These are phyloP conservation scores for Hartigia nigra DNA, from an alignment of 2,888 invertebrate species.

Conservation along the genomic window DNA sequence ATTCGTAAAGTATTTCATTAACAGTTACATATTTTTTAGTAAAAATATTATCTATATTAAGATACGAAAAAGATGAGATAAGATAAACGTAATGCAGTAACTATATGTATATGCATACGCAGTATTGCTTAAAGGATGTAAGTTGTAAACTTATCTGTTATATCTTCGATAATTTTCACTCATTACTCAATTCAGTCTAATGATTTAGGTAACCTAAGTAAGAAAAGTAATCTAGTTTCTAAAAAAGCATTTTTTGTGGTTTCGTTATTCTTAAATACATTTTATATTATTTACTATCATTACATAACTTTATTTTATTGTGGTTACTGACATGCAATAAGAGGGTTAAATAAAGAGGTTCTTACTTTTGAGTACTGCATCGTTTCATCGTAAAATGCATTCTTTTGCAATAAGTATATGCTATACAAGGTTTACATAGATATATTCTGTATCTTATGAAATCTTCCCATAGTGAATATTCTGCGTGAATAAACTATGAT, in stretches of 20 bases:
- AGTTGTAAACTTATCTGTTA: neutral
- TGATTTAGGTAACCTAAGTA: neutral
- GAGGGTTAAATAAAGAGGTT: neutral
- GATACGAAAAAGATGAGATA: neutral
- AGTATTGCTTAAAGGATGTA: neutral
- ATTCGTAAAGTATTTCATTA: neutral
- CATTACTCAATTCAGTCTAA: neutral
- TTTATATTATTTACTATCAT: neutral
- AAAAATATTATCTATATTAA: neutral
- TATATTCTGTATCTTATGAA: neutral
- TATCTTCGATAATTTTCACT: neutral
- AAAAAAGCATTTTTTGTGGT: neutral
- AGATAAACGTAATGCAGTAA: neutral
- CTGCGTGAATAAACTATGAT: neutral
- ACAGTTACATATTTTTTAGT: neutral
- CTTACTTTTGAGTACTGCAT: neutral
- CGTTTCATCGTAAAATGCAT: neutral
- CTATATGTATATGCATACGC: neutral
- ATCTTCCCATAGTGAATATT: neutral
- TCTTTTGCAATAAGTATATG: no score
- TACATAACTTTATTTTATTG: neutral
- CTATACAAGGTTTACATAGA: no score
- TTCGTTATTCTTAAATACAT: neutral
- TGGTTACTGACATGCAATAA: neutral
- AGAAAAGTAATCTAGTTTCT: neutral